Evolutionary conservation across 1,140 invertebrate species (phyloP), one percentile per base, ranked within the genome.

Genomic region (Apocrypta bakeri): DNA sequence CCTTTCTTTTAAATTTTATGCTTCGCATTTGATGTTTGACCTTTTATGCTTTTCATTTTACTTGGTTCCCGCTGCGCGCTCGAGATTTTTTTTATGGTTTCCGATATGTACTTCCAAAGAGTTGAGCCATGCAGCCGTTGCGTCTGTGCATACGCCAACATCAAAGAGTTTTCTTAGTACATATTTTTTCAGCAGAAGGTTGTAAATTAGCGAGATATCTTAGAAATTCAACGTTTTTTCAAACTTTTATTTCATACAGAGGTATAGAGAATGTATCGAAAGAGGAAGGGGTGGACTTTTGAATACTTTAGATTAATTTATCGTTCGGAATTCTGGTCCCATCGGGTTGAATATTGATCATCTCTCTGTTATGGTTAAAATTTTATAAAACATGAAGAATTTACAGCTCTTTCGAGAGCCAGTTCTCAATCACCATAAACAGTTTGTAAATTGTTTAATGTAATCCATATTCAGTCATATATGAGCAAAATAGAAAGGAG

Each of bases 1-100:
- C 64, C 64, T 66, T 66, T 66, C 27, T 66, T 66, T 66, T 14
- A 66, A 12, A 25, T 66, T 66, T 66, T 66, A 66, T 66, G 64
- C 64, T 29, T 66, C 64, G 64, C 14, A 25, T 66, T 29, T 66
- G 25, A 29, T 25, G 64, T 66, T 66, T 66, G 11, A 66, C 27
- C 24, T 66, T 66, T 66, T 66, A 29, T 29, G 48, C 64, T 66
- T 29, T 66, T 24, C 27, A 66, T 66, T 66, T 66, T 29, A 29
- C 64, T 11, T 29, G 24, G 27, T 66, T 11, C 25, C 64, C 12
- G 24, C 27, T 27, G 25, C 25, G 48, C 64, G 11, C 25, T 25
- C 24, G 8, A 11, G 1, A 11, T 66, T 66, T 66, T 37, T 66
- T 66, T 66, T 66, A 56, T 21, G 48, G 48, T 21, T 56, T 56